These are phyloP conservation scores for Parazoanthus atlanticus DNA, from an alignment of 92 coral and sea anemone genomes.

Conservation along the genomic window DNA sequence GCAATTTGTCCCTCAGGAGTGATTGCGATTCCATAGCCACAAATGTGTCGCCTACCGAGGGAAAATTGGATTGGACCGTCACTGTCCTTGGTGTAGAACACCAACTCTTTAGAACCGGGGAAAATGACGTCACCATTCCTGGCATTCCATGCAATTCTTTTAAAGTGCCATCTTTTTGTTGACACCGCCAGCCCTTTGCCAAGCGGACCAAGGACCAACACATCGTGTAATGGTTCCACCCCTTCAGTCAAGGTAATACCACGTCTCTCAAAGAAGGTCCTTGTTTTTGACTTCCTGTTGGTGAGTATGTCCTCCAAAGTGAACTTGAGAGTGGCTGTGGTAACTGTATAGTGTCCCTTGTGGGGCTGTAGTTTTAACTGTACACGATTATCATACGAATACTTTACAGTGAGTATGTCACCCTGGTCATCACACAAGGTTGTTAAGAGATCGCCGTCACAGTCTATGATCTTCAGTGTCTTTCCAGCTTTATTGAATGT, in stretches of 20 bases:
- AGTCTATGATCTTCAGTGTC: background rate
- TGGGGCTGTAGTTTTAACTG: background rate
- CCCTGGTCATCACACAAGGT: background rate
- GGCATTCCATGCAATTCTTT: conserved; percentile 20
- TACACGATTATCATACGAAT: too few species aligned
- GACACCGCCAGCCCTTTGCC: conserved; percentile 11
- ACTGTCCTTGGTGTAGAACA: background rate
- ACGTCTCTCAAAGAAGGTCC: background rate
- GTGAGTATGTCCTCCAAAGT: background rate
- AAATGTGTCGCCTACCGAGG: background rate
- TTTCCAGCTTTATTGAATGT: background rate
- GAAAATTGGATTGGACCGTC: background rate
- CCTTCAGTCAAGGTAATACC: background rate
- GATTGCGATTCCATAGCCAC: background rate
- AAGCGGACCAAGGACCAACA: conserved; percentile 11
- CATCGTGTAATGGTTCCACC: background rate
- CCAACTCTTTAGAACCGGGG: background rate
- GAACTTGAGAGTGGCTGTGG: background rate
- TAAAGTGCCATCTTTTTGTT: background rate
- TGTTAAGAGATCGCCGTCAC: background rate
- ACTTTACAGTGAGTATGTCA: background rate
- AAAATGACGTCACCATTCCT: conserved; percentile 22
- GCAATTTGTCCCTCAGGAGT: conserved; percentile 17
- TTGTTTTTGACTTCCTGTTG: background rate
- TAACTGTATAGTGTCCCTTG: background rate